Percentiles rank a stretch among this genome's conserved stretches.
Conservation (phyloP, 1,140 invertebrate genomes). For the Aphelenchoides besseyi region DNA sequence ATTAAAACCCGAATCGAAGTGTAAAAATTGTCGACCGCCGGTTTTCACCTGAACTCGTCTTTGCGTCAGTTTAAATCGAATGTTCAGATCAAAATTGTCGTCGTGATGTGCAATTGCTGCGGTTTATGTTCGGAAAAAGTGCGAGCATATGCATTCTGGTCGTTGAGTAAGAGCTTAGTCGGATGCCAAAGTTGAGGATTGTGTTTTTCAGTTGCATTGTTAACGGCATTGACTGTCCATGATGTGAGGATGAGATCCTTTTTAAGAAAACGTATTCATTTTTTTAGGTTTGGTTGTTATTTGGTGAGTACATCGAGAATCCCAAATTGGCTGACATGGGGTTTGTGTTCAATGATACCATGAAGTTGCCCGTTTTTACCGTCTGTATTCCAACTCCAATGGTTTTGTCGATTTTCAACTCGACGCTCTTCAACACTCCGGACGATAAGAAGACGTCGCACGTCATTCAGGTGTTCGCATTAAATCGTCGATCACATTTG, state of each 20-base stretch:
- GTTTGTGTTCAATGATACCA: neutral
- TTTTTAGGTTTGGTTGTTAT: too few relatives aligned
- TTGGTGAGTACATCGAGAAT: neutral
- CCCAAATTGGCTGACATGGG: constrained; percentile 9
- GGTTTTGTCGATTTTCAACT: constrained; percentile 11
- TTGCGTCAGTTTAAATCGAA: too few relatives aligned
- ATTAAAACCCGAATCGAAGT: too few relatives aligned
- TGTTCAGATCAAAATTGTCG: too few relatives aligned
- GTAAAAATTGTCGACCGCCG: too few relatives aligned
- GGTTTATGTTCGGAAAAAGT: neutral
- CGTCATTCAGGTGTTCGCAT: neutral
- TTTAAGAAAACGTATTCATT: too few relatives aligned
- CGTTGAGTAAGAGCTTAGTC: neutral
- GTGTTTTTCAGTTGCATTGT: constrained; percentile 6
- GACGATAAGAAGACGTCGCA: neutral
- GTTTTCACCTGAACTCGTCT: too few relatives aligned
- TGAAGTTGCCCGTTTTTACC: constrained; percentile 4
- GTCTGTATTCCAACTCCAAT: constrained; percentile 12
- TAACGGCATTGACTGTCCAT: neutral
- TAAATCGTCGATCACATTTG: neutral
- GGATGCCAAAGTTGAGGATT: too few relatives aligned
- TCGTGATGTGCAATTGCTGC: constrained; percentile 10
- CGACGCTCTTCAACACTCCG: neutral
- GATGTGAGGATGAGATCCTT: too few relatives aligned
- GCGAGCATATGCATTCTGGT: neutral